Evolutionary conservation across 92 coral and sea anemone species (phyloP).

Genomic region (Montipora capitata): DNA sequence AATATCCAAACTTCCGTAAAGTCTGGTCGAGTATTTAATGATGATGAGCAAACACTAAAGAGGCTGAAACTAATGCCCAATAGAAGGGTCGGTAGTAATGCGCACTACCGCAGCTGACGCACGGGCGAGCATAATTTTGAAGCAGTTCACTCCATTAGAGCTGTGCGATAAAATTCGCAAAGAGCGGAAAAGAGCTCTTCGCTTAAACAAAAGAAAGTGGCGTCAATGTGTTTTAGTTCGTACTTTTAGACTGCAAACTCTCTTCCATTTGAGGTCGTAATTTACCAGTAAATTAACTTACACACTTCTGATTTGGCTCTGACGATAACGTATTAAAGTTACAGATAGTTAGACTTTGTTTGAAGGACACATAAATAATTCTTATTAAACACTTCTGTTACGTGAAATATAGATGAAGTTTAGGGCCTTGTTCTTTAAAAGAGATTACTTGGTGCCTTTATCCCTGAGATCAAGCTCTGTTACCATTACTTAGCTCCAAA

Average conservation of each 20-base stretch:
- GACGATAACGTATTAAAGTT: neutral
- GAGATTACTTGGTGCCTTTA: neutral
- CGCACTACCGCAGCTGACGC: neutral
- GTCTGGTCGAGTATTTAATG: neutral
- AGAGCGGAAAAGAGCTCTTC: constrained; percentile 31
- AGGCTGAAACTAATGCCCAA: neutral
- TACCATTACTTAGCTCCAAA: neutral
- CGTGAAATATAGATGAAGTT: neutral
- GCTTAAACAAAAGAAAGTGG: constrained; percentile 4
- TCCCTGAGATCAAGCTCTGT: neutral
- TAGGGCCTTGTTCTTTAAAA: neutral
- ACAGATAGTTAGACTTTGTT: neutral
- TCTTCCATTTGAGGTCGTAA: too few species aligned
- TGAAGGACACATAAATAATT: neutral
- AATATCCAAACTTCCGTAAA: neutral
- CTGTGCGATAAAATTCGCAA: constrained; percentile 67
- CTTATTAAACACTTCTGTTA: neutral
- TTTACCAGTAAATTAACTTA: neutral
- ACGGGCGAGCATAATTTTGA: neutral
- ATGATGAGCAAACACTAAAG: neutral
- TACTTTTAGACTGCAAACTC: too few species aligned
- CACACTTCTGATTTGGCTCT: neutral
- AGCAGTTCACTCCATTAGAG: constrained; percentile 55
- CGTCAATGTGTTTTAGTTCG: neutral
- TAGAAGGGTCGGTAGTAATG: neutral